phyloP scores from a whole-genome alignment of 1,140 invertebrate genomes.

The Euborellia annulipes region DNA sequence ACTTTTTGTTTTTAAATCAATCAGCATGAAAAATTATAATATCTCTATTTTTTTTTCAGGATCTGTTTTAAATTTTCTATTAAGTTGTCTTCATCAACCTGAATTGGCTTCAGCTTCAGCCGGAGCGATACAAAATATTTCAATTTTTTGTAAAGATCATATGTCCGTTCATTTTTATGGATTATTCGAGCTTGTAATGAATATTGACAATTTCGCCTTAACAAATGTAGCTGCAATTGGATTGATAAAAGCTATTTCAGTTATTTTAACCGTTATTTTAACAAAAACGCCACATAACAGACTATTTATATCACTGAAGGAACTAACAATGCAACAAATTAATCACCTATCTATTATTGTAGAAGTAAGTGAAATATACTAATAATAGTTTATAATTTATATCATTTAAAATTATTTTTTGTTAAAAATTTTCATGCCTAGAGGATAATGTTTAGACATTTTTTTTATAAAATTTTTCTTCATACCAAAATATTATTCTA shows the following conservation, averaged over 20 bases:
- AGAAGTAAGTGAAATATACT: not conserved
- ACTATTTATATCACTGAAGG: too few relatives aligned
- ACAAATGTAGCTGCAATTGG: slow-evolving; percentile 66
- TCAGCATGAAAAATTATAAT: not conserved
- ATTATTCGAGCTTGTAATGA: slow-evolving; percentile 63
- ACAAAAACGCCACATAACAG: too few relatives aligned
- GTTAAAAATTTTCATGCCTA: too few relatives aligned
- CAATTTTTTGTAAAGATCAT: slow-evolving; percentile 58
- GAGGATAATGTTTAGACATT: too few relatives aligned
- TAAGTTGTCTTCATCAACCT: slow-evolving; percentile 54
- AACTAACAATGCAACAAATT: not conserved
- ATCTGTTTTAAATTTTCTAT: slow-evolving; percentile 62
- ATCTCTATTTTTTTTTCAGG: slow-evolving; percentile 30
- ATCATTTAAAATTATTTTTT: too few relatives aligned
- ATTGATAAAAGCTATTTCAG: slow-evolving; percentile 53
- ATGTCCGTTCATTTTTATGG: slow-evolving; percentile 67
- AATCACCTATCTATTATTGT: not conserved
- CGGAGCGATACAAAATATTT: slow-evolving; percentile 54
- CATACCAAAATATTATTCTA: too few relatives aligned
- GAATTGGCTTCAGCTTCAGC: slow-evolving; percentile 62
- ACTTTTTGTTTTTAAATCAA: not conserved
- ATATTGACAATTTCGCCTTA: slow-evolving; percentile 62
- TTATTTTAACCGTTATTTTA: not conserved
- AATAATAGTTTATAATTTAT: slow-evolving; percentile 9
- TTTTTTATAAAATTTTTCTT: too few relatives aligned